Evolutionary conservation across 2,113 vertebrate species (phyloP).

Genomic region (Sander lucioperca): DNA sequence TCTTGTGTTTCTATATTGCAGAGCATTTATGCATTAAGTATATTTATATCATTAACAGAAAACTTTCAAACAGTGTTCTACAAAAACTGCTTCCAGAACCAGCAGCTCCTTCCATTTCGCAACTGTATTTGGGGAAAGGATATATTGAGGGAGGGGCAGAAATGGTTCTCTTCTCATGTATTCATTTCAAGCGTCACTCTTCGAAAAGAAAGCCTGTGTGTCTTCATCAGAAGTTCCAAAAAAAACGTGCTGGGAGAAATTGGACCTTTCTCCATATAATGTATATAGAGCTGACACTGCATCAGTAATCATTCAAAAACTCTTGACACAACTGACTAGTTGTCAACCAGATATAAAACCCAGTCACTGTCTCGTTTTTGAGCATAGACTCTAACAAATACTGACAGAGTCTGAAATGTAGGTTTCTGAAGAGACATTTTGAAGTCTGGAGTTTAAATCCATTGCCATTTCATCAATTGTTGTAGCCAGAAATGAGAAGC

Average conservation of each 20-base stretch:
- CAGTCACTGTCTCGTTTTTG: not conserved
- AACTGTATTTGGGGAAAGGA: constrained; percentile 15
- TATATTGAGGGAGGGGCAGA: constrained; percentile 4
- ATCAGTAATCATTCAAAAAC: constrained; percentile 20
- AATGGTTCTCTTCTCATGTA: not conserved
- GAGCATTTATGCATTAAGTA: not conserved
- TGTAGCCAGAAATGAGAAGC: not conserved
- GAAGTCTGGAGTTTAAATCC: not conserved
- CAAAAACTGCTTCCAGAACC: not conserved
- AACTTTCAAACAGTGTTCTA: not conserved
- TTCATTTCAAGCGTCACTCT: not conserved
- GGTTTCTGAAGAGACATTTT: not conserved
- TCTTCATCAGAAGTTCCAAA: constrained; percentile 5
- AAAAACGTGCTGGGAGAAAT: not conserved
- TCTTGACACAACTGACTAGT: not conserved
- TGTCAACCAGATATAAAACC: not conserved
- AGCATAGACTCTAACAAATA: not conserved
- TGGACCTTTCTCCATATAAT: not conserved
- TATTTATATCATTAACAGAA: not conserved
- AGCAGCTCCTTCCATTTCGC: constrained; percentile 40
- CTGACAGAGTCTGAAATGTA: not conserved
- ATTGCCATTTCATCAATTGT: not conserved
- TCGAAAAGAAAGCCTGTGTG: not conserved
- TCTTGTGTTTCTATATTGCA: not conserved
- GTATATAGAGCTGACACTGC: constrained; percentile 27